Base-by-base conservation (phyloP, 2,113 vertebrate species). In the Zootoca vivipara region DNA sequence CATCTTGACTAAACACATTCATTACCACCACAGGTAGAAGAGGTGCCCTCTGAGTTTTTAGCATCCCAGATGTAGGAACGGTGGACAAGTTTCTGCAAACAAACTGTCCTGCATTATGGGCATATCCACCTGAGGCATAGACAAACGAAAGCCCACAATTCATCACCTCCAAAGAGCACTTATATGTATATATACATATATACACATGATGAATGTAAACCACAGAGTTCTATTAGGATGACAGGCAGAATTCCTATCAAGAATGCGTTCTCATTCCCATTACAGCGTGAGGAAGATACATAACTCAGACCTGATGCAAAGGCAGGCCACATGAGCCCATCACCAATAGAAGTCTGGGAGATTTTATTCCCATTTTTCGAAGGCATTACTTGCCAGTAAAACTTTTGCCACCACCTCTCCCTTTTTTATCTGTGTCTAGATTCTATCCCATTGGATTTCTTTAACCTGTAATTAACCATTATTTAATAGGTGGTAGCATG, bases 21-120 rank as follows among this genome's bases (percentile, higher is more conserved):
- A 2, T 80, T 18, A 6, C 7, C 8, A 33, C 0, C 2, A 13
- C 0, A 77, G 64, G 0, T 26, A 28, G 24, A 85, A 22, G 75
- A 26, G 30, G 46, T 52, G 46, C 46, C 73, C 65, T 74, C 18
- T 62, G 12, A 42, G 5, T 22, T 80, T 73, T 67, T 6, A 65
- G 3, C 7, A 62, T 83, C 38, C 22, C n/a, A 78, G 18, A 79
- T 26, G 8, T 18, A 70, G 35, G 42, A 70, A 72, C 30, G 65
- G 18, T 24, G 20, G 56, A 33, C 24, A 56, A 28, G 22, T 38
- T 81, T 40, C 40, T 1, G 26, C 26, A 58, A 24, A 69, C 62
- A 78, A 65, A 6, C 35, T 30, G 24, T 24, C 35, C 24, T n/a
- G 7, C 38, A 12, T 87, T 38, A 64, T 16, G 64, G 64, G 7